These are phyloP conservation scores for Seriola aureovittata DNA, from an alignment of 2,113 vertebrate genomes.

Conservation along the genomic window DNA sequence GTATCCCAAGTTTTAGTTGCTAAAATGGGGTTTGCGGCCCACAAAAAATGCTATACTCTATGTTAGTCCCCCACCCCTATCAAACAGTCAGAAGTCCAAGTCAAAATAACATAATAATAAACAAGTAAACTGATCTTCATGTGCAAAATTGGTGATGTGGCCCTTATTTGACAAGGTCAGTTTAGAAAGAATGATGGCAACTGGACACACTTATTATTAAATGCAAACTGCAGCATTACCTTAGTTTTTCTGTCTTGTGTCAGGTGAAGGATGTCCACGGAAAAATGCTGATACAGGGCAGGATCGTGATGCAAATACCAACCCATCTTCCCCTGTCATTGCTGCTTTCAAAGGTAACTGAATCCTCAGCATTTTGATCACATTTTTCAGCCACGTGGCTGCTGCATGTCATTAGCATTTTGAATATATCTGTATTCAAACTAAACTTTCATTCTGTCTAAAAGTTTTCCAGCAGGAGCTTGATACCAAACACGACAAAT, in stretches of 20 bases:
- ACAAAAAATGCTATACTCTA: no score
- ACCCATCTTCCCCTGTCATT: conserved; percentile 86
- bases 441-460: neutral
- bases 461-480: conserved; percentile 95
- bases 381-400: neutral
- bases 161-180: neutral
- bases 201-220: neutral
- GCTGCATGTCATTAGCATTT: neutral
- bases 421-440: neutral
- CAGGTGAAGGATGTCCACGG: conserved; percentile 86
- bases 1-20: neutral
- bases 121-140: neutral
- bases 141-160: neutral
- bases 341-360: conserved; percentile 89
- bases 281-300: conserved; percentile 87
- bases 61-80: no score
- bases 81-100: neutral
- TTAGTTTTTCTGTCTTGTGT: neutral
- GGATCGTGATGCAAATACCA: conserved; percentile 81
- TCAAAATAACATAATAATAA: neutral
- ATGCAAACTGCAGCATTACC: neutral
- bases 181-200: neutral
- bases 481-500: conserved; percentile 94
- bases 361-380: neutral
- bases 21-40: neutral